A percentile compares a stretch with the other conserved stretches of the same genome.
These are phyloP conservation scores for Camponotus pennsylvanicus DNA, from an alignment of 1,140 invertebrate species.

Conservation along the genomic window DNA sequence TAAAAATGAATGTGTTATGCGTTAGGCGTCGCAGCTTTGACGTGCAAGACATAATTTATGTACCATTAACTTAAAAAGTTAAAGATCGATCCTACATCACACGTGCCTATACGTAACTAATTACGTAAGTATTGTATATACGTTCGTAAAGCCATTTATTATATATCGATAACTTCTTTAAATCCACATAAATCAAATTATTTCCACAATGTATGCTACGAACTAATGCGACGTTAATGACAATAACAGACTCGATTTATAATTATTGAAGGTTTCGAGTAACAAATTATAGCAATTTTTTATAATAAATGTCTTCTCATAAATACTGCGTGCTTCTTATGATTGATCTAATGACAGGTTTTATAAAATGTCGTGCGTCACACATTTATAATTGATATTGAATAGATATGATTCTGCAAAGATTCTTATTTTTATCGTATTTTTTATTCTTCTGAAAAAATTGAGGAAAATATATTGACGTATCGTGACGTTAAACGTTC, in stretches of 20 bases:
- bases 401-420: background rate
- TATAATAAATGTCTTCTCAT: background rate
- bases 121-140: background rate
- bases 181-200: conserved; percentile 40
- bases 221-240: conserved; percentile 15
- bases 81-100: conserved; percentile 48
- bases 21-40: conserved; percentile 13
- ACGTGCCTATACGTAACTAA: conserved; percentile 50
- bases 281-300: background rate
- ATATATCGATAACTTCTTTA: conserved; percentile 11
- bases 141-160: background rate
- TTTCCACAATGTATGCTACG: background rate
- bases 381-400: background rate
- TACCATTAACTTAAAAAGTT: conserved; percentile 30
- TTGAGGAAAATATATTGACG: background rate
- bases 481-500: background rate
- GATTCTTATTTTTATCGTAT: background rate
- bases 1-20: conserved; percentile 42
- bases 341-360: background rate
- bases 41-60: conserved; percentile 43
- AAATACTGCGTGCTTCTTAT: background rate
- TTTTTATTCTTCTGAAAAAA: background rate
- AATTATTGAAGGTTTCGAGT: background rate
- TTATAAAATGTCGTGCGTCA: background rate
- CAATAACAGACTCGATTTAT: background rate